Base-by-base conservation (phyloP, 2,797 vertebrate genomes). In the Schizopygopsis pylzovi region DNA sequence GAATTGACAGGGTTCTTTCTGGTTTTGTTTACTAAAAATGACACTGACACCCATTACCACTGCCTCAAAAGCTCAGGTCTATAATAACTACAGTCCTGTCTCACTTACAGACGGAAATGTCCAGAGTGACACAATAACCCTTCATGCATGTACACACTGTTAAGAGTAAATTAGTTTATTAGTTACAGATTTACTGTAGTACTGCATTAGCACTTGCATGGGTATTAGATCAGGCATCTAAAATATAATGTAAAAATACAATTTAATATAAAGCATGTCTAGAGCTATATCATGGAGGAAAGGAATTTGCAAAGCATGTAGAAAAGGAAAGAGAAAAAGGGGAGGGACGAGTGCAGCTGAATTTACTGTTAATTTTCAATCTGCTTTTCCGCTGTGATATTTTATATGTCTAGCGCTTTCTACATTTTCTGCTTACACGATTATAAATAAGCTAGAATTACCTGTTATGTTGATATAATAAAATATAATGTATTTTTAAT, bases 321-420 rank as follows among this genome's bases (percentile, higher is more conserved):
- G 39, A 61, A 20, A 45, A 43, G 12, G 43, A 54, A 63, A 49
- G n/a, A 68, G 43, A 39, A 84, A 45, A 76, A 49, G 22, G 25
- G 71, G 61, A 81, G 89, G 80, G 84, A 88, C 41, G 82, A 71
- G 52, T 77, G 70, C 77, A 65, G 37, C 67, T 87, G 49, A 88
- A 52, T 52, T 52, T 52, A 52, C 49, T 52, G 16, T 52, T 52
- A 52, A 52, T 52, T 45, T 83, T 89, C 85, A 43, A 85, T 82
- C 77, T 91, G 87, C 85, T 87, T 76, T 89, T 91, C 82, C 16
- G 93, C 91, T 91, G 92, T 77, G 90, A 87, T 75, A 89, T 92
- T 91, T 93, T 92, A 90, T 92, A 92, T 93, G 93, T 93, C n/a
- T 16, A 33, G 63, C 28, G 33, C 89, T 85, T 83, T 79, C 49